Percentiles rank a stretch among this genome's conserved stretches.
phyloP scores from a whole-genome alignment of 2,797 vertebrate genomes.

The Etheostoma perlongum region DNA sequence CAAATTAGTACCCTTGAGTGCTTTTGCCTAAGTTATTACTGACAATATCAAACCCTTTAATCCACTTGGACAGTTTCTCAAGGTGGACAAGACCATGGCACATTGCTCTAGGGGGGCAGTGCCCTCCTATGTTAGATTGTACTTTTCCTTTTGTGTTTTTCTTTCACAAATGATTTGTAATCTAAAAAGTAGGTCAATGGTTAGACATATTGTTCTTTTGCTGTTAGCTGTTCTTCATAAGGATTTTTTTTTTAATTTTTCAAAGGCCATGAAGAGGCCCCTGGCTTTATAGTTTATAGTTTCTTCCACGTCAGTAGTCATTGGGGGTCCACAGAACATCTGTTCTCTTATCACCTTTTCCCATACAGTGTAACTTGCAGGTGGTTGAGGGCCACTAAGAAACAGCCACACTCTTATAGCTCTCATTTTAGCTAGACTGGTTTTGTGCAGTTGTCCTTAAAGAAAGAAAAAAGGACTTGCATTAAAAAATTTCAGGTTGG shows the following conservation, averaged over 20 bases:
- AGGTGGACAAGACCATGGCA: conserved; percentile 54
- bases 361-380: conserved; percentile 56
- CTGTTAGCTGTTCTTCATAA: not conserved
- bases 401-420: conserved; percentile 5
- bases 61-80: conserved; percentile 28
- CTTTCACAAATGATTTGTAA: not conserved
- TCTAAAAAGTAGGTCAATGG: not conserved
- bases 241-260: conserved; percentile 20
- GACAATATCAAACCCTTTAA: conserved; percentile 11
- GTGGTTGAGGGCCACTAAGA: conserved; percentile 48
- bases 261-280: conserved; percentile 8
- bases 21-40: conserved; percentile 7
- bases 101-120: conserved; percentile 30
- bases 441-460: conserved; percentile 1
- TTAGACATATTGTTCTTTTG: not conserved
- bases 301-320: conserved; percentile 57
- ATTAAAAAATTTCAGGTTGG: not conserved
- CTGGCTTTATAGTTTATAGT: conserved; percentile 48
- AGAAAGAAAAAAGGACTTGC: not conserved
- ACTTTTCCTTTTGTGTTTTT: not conserved
- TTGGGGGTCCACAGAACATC: conserved; percentile 60
- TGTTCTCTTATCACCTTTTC: conserved; percentile 81
- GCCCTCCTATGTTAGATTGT: not conserved
- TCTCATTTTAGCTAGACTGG: not conserved
- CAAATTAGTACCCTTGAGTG: not conserved